Evolutionary conservation across 2,797 vertebrate species (phyloP).

Genomic region (Rhincodon typus): DNA sequence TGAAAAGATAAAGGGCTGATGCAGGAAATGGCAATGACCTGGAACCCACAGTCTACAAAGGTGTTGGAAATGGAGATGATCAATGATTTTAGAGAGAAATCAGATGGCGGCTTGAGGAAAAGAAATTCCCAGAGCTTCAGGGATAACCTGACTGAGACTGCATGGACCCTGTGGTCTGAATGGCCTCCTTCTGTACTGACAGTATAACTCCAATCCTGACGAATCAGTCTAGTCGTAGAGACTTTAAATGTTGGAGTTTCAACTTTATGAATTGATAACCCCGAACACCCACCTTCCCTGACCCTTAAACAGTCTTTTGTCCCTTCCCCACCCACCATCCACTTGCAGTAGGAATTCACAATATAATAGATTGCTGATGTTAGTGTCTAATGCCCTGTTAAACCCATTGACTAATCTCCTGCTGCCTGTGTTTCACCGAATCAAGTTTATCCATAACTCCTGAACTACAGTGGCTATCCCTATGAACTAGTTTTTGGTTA

Average conservation of each 20-base stretch:
- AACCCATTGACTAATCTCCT: neutral
- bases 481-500: neutral
- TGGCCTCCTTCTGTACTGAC: neutral
- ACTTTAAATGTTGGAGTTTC: neutral
- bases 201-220: neutral
- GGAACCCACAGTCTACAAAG: no score
- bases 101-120: no score
- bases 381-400: neutral
- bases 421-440: neutral
- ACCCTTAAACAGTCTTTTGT: no score
- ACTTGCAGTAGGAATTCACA: neutral
- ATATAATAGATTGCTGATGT: neutral
- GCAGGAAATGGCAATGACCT: no score
- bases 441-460: neutral
- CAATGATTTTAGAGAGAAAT: no score
- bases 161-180: neutral
- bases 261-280: neutral
- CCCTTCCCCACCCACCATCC: no score
- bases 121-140: no score
- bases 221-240: neutral
- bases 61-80: no score
- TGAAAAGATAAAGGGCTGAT: no score
- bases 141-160: neutral
- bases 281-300: no score
- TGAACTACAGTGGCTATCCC: neutral